Evolutionary conservation across 2,888 invertebrate genomes (phyloP).

Genomic region (Tiliacea citrago): DNA sequence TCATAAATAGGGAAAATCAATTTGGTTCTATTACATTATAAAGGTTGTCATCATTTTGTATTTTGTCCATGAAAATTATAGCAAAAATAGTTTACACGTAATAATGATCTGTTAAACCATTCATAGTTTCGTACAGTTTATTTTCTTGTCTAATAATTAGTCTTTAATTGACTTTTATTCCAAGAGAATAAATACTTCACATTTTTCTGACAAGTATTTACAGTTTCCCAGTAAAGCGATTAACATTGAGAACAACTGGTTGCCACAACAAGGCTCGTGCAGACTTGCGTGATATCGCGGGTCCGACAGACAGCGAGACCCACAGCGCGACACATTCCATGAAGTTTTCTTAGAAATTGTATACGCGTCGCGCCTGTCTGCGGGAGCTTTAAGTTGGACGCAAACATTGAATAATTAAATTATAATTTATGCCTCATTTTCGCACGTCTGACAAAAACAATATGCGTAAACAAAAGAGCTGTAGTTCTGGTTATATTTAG

Average conservation of each 20-base stretch:
- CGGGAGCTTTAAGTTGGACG: slow-evolving; percentile 32
- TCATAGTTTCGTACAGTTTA: background rate
- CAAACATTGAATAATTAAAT: slow-evolving; percentile 66
- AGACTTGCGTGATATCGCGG: too few relatives aligned
- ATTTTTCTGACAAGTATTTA: background rate
- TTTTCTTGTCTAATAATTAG: background rate
- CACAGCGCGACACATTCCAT: too few relatives aligned
- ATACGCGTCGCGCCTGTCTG: too few relatives aligned
- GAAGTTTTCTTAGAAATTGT: too few relatives aligned
- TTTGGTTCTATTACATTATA: background rate
- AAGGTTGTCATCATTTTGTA: background rate
- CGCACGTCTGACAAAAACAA: slow-evolving; percentile 45
- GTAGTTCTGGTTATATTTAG: slow-evolving; percentile 25
- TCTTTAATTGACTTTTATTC: background rate
- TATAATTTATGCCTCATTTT: slow-evolving; percentile 75
- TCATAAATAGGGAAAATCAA: background rate
- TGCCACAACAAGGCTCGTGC: slow-evolving; percentile 1
- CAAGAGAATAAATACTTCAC: background rate
- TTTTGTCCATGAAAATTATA: background rate
- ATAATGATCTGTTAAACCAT: background rate
- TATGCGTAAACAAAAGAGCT: slow-evolving; percentile 39
- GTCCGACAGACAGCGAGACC: too few relatives aligned
- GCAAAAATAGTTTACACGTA: background rate
- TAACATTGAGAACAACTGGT: slow-evolving; percentile 52
- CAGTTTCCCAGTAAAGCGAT: background rate